Base-by-base conservation (phyloP, 2,888 invertebrate genomes). In the Ophioninae sp. region DNA sequence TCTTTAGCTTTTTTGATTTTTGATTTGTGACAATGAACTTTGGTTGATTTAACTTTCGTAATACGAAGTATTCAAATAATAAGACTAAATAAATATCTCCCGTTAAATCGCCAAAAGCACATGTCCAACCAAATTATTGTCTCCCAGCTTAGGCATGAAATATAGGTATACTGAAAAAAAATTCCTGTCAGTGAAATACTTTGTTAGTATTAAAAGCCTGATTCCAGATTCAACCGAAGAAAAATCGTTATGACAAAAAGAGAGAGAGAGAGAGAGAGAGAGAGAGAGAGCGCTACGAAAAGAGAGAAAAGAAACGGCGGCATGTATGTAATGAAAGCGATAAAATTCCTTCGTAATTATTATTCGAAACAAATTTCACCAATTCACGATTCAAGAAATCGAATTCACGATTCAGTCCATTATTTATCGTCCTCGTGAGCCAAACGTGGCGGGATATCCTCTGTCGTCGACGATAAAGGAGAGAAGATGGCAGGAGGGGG, bases 351-450 rank as follows among this genome's bases (percentile, higher is more conserved):
- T 77, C 79, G 76, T 65, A 75, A 64, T 71, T 51, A 59, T 37
- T 68, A 56, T 39, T 63, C 37, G 0, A 23, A 58, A 41, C 74
- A 64, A 67, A 63, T 68, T 81, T 61, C 84, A 84, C 72, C 79
- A 73, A 71, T 79, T 72, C 77, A 86, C 79, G 81, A 83, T 81
- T 75, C 68, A 84, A 76, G 81, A 79, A 79, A 79, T 69, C 67
- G 30, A 30, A 30, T 30, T 30, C 30, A 30, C 30, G 30, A 59
- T 51, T 77, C 71, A 85, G 85, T 85, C 79, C 79, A 84, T 85
- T 84, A 80, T 59, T 51, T 65, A 71, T 73, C 78, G 81, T 84
- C 79, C 68, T 86, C 73, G 84, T 87, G 85, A 82, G 75, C 73
- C 74, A 61, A 59, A 39, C 74, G 76, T 67, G 30, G 56, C 76